Base-by-base conservation (phyloP, 2,888 invertebrate genomes). In the Aricia artaxerxes region DNA sequence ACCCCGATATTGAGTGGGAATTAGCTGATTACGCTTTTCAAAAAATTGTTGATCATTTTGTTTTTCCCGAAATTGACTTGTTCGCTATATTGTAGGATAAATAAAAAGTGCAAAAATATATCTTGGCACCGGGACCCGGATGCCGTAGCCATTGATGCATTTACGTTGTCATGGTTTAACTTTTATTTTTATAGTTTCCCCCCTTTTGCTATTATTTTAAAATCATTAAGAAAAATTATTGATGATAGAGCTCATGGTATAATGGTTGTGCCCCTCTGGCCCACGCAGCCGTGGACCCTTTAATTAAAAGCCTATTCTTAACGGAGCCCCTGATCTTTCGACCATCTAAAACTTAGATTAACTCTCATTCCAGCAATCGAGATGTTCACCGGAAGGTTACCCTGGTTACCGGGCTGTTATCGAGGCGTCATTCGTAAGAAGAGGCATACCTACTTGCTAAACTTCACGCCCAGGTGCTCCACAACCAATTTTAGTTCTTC, bases 331-430 rank as follows among this genome's bases (percentile, higher is more conserved):
- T 76, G 4, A 31, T 76, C 7, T 53, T 77, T 38, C 13, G 35
- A 4, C n/a, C 60, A 53, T 24, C 11, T 77, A 38, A 60, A 24
- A 77, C 24, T 24, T 24, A 24, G 24, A 24, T 24, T 24, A 24
- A 24, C 9, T 64, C 77, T 77, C 13, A 77, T 77, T 77, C 60
- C 77, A 77, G 77, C 53, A 24, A 53, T 35, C 77, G 77, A 9
- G 35, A 60, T 9, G 16, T 77, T n/a, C 77, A 77, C 16, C 77
- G 64, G n/a, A 40, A 38, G 16, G 24, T n/a, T 61, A 77, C 77
- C 60, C 40, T 77, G 77, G 61, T 77, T 64, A 64, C 77, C 31
- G 77, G 77, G 6, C 13, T 77, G 16, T 77, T 77, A 38, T 77
- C 77, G 9, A 35, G 77, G 60, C 60, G 35, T 60, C 77, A 11